phyloP scores from a whole-genome alignment of 2,888 invertebrate species.

The Hydraecia micacea region DNA sequence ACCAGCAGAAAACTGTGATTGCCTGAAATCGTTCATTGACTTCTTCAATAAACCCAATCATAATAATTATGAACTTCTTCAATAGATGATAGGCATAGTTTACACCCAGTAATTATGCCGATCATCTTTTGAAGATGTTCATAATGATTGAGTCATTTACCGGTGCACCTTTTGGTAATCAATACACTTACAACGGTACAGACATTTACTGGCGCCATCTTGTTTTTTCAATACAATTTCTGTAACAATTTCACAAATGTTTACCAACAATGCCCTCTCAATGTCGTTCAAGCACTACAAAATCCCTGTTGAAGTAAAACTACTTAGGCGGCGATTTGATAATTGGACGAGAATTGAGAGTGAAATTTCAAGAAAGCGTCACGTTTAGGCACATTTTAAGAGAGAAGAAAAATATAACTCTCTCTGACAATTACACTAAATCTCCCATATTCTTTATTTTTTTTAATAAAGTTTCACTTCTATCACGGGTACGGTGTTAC shows the following conservation, averaged over 20 bases:
- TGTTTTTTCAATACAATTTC: not conserved
- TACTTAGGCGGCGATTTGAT: not conserved
- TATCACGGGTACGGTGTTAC: not conserved
- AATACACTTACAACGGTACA: not conserved
- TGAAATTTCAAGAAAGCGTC: not conserved
- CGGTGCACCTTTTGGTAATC: not conserved
- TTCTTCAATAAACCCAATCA: too few relatives aligned
- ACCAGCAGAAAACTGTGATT: not conserved
- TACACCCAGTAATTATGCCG: not conserved
- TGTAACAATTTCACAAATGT: not conserved
- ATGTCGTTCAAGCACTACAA: not conserved
- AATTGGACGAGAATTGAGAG: too few relatives aligned
- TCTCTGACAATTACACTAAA: not conserved
- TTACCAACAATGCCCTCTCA: not conserved
- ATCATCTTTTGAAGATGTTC: not conserved
- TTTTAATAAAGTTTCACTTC: not conserved
- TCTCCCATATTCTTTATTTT: not conserved
- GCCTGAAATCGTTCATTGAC: not conserved
- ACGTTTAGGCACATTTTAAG: not conserved
- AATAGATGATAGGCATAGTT: too few relatives aligned
- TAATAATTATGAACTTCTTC: too few relatives aligned
- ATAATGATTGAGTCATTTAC: not conserved
- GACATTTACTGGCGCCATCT: not conserved
- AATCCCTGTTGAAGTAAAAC: not conserved
- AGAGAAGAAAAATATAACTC: not conserved